Base-by-base conservation (phyloP, 2,113 vertebrate genomes). In the Lamprotornis superbus region DNA sequence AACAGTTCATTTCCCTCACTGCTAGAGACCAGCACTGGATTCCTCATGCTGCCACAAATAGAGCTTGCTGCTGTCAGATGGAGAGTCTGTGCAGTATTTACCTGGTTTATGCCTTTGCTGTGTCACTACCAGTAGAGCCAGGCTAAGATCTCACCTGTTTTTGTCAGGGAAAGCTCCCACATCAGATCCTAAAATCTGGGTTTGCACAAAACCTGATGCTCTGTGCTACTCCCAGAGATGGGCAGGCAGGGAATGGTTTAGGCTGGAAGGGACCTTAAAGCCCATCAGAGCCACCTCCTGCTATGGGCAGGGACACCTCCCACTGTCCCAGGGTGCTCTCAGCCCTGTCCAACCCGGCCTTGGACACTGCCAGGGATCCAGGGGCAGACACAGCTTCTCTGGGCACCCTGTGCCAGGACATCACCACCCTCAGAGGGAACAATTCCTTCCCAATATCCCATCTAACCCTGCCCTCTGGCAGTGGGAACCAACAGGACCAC, bases 391-490 rank as follows among this genome's bases (percentile, higher is more conserved):
- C 44, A 81, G 69, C 28, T 89, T 0, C 69, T 53, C 60, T 46
- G 28, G 12, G 8, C 22, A 65, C 1, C 14, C 68, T 50, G 18
- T 42, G 21, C 7, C 75, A 87, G 30, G 21, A 11, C 25, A 18
- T 73, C 0, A 0, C 18, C 28, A 16, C 28, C 44, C 13, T 68
- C 11, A 1, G 24, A 75, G 39, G 21, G 39, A 55, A 55, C 1
- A 55, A 61, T 27, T 76, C 8, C 33, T 68, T 15, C 39, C 60
- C 44, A 37, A 12, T 12, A 42, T 49, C 49, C 75, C 56, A 63
- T 9, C 40, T 3, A n/a, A 2, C 30, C 15, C 33, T 55, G 55
- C 8, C 20, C 30, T 30, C n/a, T 30, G 30, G 28, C 40, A 87
- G 8, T 17, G 40, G 30, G 40, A 71, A 63, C 10, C 52, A 25